Percentiles rank a stretch among this genome's conserved stretches.
phyloP scores from a whole-genome alignment of 2,888 invertebrate species.

The Mesopsocus fuscifrons region DNA sequence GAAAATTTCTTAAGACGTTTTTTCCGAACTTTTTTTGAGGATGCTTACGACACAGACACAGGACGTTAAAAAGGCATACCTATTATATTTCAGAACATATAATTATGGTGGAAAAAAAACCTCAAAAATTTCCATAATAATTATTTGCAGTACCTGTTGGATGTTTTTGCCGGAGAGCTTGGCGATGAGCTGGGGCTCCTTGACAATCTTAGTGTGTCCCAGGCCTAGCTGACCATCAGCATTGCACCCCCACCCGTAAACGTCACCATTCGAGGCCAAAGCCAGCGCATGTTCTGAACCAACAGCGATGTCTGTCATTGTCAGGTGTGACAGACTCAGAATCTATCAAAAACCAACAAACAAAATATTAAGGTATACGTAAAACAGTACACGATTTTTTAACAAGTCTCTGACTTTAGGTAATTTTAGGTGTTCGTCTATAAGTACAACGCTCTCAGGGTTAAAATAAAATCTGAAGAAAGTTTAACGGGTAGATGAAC shows the following conservation, averaged over 20 bases:
- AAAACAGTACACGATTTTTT: no score
- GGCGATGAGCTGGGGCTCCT: slow-evolving; percentile 34
- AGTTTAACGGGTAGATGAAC: no score
- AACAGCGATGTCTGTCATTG: slow-evolving; percentile 32
- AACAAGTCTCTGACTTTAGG: no score
- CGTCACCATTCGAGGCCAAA: slow-evolving; percentile 33
- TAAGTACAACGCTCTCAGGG: no score
- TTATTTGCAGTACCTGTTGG: slow-evolving; percentile 26
- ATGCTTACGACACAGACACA: no score
- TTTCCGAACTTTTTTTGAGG: no score
- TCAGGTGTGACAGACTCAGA: neutral
- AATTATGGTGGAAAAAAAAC: neutral
- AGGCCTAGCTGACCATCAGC: slow-evolving; percentile 40
- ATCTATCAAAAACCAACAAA: no score
- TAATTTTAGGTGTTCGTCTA: no score
- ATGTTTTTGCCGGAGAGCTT: slow-evolving; percentile 32
- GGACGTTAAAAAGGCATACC: no score
- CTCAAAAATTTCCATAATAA: neutral
- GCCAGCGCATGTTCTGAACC: slow-evolving; percentile 41
- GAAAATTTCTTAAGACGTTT: neutral
- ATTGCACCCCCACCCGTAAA: slow-evolving; percentile 43
- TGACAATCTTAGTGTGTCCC: slow-evolving; percentile 32
- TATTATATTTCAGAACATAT: no score
- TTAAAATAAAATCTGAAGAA: no score
- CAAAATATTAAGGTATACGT: no score